Evolutionary conservation across 2,888 invertebrate species (phyloP).

Genomic region (Phengaris alcon): DNA sequence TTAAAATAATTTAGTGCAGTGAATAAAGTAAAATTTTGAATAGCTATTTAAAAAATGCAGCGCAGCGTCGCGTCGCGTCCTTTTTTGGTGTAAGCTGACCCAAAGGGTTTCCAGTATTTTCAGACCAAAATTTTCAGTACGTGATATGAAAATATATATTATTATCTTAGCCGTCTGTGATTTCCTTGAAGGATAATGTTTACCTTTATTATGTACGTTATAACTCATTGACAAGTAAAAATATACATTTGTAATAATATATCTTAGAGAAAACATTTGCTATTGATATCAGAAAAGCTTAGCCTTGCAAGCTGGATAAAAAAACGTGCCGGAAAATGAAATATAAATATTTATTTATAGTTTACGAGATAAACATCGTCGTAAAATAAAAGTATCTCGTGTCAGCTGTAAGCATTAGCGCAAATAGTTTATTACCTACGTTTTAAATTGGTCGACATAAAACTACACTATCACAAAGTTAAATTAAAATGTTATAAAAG

Average conservation of each 20-base stretch:
- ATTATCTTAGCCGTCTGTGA: no score
- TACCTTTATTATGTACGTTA: no score
- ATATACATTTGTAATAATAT: no score
- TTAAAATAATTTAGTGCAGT: not conserved
- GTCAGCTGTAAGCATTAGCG: not conserved
- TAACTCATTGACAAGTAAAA: no score
- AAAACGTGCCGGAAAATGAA: not conserved
- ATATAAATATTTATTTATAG: conserved; percentile 14
- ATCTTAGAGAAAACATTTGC: not conserved
- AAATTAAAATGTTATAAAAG: not conserved
- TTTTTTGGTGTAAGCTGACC: no score
- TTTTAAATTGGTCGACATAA: not conserved
- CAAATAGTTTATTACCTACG: conserved; percentile 2
- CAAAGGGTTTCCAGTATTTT: no score
- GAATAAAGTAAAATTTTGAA: no score
- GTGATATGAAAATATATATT: no score
- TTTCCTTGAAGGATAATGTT: no score
- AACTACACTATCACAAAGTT: not conserved
- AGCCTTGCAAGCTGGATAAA: not conserved
- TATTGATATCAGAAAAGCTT: not conserved
- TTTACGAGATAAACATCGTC: conserved; percentile 16
- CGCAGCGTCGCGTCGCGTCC: no score
- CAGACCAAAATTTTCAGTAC: no score
- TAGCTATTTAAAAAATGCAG: no score
- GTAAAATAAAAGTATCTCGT: conserved; percentile 18